phyloP scores from a whole-genome alignment of 2,113 vertebrate genomes.

The Phoxinus phoxinus region DNA sequence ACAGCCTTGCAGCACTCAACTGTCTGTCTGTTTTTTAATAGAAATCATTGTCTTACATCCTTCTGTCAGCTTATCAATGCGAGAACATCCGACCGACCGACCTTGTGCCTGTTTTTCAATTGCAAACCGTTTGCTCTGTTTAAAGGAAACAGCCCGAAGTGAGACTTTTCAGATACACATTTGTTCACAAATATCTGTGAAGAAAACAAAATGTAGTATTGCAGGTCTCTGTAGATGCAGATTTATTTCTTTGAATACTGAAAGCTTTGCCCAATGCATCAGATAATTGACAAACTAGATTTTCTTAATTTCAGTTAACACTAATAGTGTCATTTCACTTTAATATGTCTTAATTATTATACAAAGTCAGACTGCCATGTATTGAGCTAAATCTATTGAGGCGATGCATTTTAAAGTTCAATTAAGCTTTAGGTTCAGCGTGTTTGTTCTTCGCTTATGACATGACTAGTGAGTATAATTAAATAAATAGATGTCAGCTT shows the following conservation, averaged over 20 bases:
- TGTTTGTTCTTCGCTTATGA: background rate
- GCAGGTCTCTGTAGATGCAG: background rate
- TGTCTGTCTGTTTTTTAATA: background rate
- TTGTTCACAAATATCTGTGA: background rate
- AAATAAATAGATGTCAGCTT: constrained; percentile 19
- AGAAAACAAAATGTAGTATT: background rate
- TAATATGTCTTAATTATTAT: constrained; percentile 13
- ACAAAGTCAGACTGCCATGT: background rate
- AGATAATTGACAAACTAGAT: background rate
- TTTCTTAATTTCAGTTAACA: background rate
- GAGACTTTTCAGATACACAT: background rate
- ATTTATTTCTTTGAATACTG: background rate
- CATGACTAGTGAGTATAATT: background rate
- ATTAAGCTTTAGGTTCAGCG: background rate
- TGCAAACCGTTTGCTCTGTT: background rate
- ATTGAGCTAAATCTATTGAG: background rate
- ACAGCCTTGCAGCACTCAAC: background rate
- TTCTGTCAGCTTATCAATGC: background rate
- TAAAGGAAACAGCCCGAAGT: background rate
- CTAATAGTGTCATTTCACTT: background rate
- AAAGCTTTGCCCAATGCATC: background rate
- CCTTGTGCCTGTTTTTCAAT: background rate
- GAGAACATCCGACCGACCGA: background rate
- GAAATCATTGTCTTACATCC: constrained; percentile 29
- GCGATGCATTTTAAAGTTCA: background rate